Evolutionary conservation across 1,140 invertebrate genomes (phyloP), one percentile per base, ranked within the genome.

Genomic region (Maniola jurtina): DNA sequence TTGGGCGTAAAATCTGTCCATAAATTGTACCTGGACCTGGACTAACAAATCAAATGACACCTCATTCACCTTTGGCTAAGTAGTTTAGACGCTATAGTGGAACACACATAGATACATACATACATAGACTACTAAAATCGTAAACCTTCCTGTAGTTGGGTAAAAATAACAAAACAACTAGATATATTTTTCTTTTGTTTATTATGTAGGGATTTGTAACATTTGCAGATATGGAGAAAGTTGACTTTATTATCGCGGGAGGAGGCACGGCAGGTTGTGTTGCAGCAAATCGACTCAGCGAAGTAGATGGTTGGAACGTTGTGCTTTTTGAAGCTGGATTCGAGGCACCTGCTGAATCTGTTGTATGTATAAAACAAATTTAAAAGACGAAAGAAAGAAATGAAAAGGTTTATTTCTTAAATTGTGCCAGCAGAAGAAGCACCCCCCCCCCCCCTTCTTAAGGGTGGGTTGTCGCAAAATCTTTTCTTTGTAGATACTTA

Each of bases 241-340:
- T 78, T 61, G 73, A 86, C 61, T 84, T 82, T 16, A 80, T 84
- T 42, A 71, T 86, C 16, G 72, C 83, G 5, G 84, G 81, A 73
- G 92, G 77, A 54, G 92, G 91, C 1, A 79, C 84, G 7, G 90
- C 81, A 5, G 91, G 92, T 4, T 92, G 84, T 57, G 82, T 86
- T 0, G 63, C 91, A 33, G 91, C 90, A 5, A 79, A 78, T 16
- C 80, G 92, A 61, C 66, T 92, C 5, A 91, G 84, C 71, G 91
- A 92, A 79, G 64, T 80, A 2, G 0, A 68, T 0, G 36, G 84
- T 0, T 91, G 86, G 87, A 84, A 77, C 0, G 77, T 92, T 9
- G 69, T 92, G 4, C 75, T 95, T 4, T 36, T 94, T 0, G 94
- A 95, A 88, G 93, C 93, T 5, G 94, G 93, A 13, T 64, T 66